Percentiles rank a stretch among this genome's conserved stretches.
Evolutionary conservation across 1,140 invertebrate species (phyloP).

Genomic region (Drosophila simulans): DNA sequence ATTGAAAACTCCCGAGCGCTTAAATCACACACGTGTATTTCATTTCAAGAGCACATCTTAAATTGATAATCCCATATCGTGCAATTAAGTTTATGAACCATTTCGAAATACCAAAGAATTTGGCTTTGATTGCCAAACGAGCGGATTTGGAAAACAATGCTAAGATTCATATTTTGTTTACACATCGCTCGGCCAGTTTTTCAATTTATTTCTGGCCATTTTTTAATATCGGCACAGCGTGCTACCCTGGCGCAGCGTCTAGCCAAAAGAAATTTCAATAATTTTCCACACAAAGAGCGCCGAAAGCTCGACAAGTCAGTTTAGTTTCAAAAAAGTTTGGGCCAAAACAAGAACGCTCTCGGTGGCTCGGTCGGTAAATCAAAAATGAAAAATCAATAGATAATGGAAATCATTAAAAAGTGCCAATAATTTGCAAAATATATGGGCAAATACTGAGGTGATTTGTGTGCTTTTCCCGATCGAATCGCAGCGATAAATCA

Average conservation of each 20-base stretch:
- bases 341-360: conserved; percentile 63
- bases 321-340: conserved; percentile 82
- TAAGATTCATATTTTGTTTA: conserved; percentile 41
- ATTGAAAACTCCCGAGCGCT: neutral
- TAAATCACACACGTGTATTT: conserved; percentile 10
- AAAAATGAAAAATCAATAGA: conserved; percentile 60
- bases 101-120: conserved; percentile 38
- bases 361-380: conserved; percentile 26
- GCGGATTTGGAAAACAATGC: conserved; percentile 27
- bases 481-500: conserved; percentile 22
- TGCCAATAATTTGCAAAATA: conserved; percentile 28
- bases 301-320: conserved; percentile 68
- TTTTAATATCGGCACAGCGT: conserved; percentile 43
- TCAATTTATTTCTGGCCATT: conserved; percentile 15
- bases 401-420: conserved; percentile 44
- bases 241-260: conserved; percentile 61
- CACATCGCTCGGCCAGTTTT: conserved; percentile 19
- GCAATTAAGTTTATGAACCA: conserved; percentile 29
- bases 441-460: conserved; percentile 3
- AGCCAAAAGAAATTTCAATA: conserved; percentile 78
- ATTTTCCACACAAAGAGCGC: conserved; percentile 59
- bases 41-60: conserved; percentile 37
- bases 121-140: conserved; percentile 34
- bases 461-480: neutral
- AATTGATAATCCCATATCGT: conserved; percentile 42